Base-by-base conservation (phyloP, 2,888 invertebrate genomes). In the Apoda limacodes region DNA sequence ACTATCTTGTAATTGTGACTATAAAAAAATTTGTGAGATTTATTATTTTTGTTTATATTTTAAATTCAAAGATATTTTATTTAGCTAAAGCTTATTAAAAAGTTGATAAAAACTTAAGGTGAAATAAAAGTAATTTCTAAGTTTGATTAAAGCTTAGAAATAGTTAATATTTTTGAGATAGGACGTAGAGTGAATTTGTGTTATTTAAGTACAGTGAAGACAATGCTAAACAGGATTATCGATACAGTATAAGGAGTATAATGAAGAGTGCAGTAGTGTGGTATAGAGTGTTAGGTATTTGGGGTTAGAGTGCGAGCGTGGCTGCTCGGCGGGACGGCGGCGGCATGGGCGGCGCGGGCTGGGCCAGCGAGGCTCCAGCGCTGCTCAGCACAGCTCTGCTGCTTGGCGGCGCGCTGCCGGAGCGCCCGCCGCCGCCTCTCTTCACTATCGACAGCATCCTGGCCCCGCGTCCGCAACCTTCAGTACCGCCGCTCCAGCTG, bases 371-470 rank as follows among this genome's bases (percentile, higher is more conserved):
- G 53, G 74, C 74, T 43, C 74, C 74, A 47, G 72, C 69, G 62
- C 64, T 78, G 65, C 72, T 75, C 44, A 68, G 75, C 66, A 76
- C 74, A 60, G 75, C 71, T 60, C 67, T 80, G 69, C 75, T 76
- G 63, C 68, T 80, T 60, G 75, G 78, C 51, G 69, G 70, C 50
- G 32, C 66, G 63, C 49, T 80, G 53, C 71, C 78, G 50, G 53
- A 80, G 74, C 52, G 80, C 50, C 71, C 80, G 70, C 60, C 68
- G 46, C 65, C 71, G 75, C 85, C 53, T 75, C 82, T 92, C 39
- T 93, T 93, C 66, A 93, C 92, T 50, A 93, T 93, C 55, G 93
- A 93, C 70, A 92, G 92, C 71, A 92, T 93, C 51, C 76, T 93
- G 62, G 91, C 91, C 26, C 90, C 91, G 30, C 78, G 87, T 34